Conservation (phyloP, 1,140 invertebrate species). For the Bombus affinis region DNA sequence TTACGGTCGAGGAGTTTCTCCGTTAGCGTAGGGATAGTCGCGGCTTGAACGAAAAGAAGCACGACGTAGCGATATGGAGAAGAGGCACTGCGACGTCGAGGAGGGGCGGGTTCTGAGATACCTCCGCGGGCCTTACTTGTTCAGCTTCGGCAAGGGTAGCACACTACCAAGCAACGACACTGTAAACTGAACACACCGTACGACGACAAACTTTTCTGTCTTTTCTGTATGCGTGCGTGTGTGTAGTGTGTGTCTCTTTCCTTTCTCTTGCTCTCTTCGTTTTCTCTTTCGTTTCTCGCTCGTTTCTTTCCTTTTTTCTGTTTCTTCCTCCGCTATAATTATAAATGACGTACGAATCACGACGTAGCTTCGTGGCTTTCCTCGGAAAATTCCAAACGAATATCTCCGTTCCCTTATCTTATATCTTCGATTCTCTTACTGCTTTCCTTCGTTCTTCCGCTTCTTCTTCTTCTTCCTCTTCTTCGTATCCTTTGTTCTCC, state of each 20-base stretch:
- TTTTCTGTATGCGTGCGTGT: not conserved
- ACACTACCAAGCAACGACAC: slow-evolving; percentile 63
- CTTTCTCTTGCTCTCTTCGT: not conserved
- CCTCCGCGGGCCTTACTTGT: slow-evolving; percentile 69
- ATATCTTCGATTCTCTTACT: not conserved
- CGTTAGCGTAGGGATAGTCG: slow-evolving; percentile 59
- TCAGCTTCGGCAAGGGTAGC: slow-evolving; percentile 55
- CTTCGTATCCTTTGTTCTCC: slow-evolving; percentile 22
- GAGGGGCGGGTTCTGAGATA: slow-evolving; percentile 71
- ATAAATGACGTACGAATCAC: not conserved
- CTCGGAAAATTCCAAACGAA: not conserved
- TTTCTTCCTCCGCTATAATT: not conserved
- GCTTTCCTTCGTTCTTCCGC: not conserved
- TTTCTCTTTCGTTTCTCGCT: slow-evolving; percentile 11
- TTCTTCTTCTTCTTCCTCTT: slow-evolving; percentile 17
- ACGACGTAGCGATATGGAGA: slow-evolving; percentile 68
- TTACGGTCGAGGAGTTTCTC: slow-evolving; percentile 66
- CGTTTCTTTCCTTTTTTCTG: not conserved
- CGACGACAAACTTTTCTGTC: slow-evolving; percentile 32
- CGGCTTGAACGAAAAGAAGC: slow-evolving; percentile 62
- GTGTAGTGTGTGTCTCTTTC: not conserved
- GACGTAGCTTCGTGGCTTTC: not conserved
- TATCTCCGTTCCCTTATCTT: not conserved
- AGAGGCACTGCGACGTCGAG: slow-evolving; percentile 74
- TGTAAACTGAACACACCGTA: slow-evolving; percentile 59